phyloP scores from a whole-genome alignment of 2,888 invertebrate genomes.

The Drosophila leonis region DNA sequence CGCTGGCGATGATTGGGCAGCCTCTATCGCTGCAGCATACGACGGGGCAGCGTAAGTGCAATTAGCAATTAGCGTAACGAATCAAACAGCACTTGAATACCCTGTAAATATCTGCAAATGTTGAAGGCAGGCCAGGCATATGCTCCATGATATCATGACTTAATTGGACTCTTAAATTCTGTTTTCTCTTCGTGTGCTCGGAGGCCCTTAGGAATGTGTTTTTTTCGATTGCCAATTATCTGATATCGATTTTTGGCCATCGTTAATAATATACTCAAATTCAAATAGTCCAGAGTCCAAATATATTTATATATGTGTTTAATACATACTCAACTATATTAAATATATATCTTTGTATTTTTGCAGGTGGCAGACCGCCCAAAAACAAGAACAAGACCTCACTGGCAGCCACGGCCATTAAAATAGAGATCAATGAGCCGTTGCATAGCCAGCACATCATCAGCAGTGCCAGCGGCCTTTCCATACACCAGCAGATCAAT shows the following conservation, averaged over 20 bases:
- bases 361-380: conserved; percentile 84
- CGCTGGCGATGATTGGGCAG: conserved; percentile 84
- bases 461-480: conserved; percentile 83
- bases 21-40: conserved; percentile 84
- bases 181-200: not conserved
- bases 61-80: too few species aligned
- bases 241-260: not conserved
- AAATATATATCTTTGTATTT: not conserved
- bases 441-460: conserved; percentile 83
- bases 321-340: too few species aligned
- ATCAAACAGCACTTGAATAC: not conserved
- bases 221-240: not conserved
- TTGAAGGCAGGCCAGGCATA: not conserved
- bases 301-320: not conserved
- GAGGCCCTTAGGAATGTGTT: too few species aligned
- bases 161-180: not conserved
- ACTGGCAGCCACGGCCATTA: conserved; percentile 80
- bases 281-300: not conserved
- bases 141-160: too few species aligned
- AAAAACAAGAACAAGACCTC: conserved; percentile 83
- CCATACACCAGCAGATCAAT: conserved; percentile 83
- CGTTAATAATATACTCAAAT: not conserved
- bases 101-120: not conserved
- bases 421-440: conserved; percentile 84
- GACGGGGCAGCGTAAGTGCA: conserved; percentile 83